Evolutionary conservation across 2,888 invertebrate genomes (phyloP), one percentile per base, ranked within the genome.

Genomic region (Drosophila ezoana): DNA sequence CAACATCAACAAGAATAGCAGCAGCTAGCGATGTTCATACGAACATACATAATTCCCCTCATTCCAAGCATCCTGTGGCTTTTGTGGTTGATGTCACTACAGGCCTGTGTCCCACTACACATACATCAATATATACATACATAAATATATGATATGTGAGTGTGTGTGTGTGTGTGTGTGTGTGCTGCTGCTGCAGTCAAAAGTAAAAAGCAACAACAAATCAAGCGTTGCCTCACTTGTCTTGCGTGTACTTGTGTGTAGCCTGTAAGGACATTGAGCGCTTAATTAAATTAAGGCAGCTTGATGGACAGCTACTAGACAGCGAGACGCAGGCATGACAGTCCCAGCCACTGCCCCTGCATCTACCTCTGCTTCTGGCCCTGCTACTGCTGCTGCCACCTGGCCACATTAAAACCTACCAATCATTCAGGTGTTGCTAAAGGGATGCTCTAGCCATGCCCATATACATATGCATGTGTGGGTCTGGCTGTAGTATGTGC

Each of bases 291-390:
- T 86, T 86, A 86, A 85, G 87, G 71, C 71, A 72, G 54, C 74
- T 81, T 87, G 84, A 85, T 89, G 89, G 87, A 87, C 87, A 89
- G 89, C 87, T 74, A 87, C 87, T 74, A 89, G 84, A 84, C 89
- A 86, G 40, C 64, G 49, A 69, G 85, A 56, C 85, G 54, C 56
- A 60, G 32, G n/a, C 58, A 23, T 66, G 54, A 54, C 71, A 70
- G 49, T 37, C 40, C 49, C 68, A 9, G 2, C 18, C 33, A 33
- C 11, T 16, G 11, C 9, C 13, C 10, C 9, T 40, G 23, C 14
- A 14, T 11, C 28, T 23, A 13, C 52, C 3, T 14, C 20, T 1
- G 18, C 14, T 14, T 8, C 33, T 8, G 20, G 5, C 5, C 9
- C 32, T 11, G 33, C 8, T 8, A 9, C 14, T 18, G 23, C 23